Conservation (phyloP, 2,797 vertebrate genomes). For the Amblyopsis hoosieri region DNA sequence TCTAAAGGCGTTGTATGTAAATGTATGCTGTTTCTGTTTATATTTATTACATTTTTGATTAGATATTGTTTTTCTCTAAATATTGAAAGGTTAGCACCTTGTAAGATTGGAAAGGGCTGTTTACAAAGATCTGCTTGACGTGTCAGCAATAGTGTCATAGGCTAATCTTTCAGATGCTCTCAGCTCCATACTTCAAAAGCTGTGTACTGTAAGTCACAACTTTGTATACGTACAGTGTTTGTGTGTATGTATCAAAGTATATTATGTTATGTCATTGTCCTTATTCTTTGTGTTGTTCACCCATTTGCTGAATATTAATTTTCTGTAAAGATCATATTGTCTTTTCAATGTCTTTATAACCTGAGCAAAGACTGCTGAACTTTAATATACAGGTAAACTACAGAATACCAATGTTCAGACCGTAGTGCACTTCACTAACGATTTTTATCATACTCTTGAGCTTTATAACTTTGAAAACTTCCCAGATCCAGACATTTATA, state of each 20-base stretch:
- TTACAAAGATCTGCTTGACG: slow-evolving; percentile 54
- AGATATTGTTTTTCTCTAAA: slow-evolving; percentile 65
- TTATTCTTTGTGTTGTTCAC: too few relatives aligned
- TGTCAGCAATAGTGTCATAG: slow-evolving; percentile 47
- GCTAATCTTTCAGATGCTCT: slow-evolving; percentile 53
- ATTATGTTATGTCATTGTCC: too few relatives aligned
- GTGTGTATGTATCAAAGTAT: too few relatives aligned
- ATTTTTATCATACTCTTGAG: slow-evolving; percentile 70
- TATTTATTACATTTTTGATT: slow-evolving; percentile 71
- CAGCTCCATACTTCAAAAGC: slow-evolving; percentile 31
- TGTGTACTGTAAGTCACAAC: neutral
- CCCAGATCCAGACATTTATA: slow-evolving; percentile 81
- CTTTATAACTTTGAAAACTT: slow-evolving; percentile 83
- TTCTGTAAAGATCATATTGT: slow-evolving; percentile 46
- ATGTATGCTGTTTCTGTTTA: slow-evolving; percentile 63
- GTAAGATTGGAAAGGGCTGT: slow-evolving; percentile 56
- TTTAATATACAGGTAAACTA: neutral
- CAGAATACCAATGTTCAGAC: slow-evolving; percentile 65
- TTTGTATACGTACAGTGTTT: slow-evolving; percentile 9
- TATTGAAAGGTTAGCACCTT: slow-evolving; percentile 58
- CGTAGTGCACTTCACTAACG: slow-evolving; percentile 65
- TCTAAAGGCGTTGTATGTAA: slow-evolving; percentile 62
- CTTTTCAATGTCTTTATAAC: slow-evolving; percentile 28
- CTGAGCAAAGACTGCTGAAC: slow-evolving; percentile 49
- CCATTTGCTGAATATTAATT: slow-evolving; percentile 19